These are phyloP conservation scores for Papilio glaucus DNA, from an alignment of 1,140 invertebrate species.

Conservation along the genomic window DNA sequence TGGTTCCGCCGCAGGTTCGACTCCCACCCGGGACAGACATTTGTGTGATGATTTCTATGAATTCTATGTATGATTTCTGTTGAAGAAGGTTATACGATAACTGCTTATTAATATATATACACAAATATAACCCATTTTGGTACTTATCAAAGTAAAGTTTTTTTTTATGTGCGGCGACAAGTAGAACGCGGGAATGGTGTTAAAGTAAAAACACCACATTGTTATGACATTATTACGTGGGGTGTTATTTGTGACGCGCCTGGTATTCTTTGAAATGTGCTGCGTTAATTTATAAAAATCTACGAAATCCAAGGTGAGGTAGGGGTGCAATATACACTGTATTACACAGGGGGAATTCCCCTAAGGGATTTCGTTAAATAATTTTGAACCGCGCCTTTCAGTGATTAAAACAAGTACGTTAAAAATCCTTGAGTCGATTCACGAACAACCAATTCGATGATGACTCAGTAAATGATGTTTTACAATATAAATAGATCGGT, in stretches of 20 bases:
- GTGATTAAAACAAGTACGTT: neutral
- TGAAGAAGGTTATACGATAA: neutral
- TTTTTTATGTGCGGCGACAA: constrained; percentile 2
- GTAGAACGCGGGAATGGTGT: constrained; percentile 16
- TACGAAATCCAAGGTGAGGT: constrained; percentile 1
- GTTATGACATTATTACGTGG: constrained; percentile 23
- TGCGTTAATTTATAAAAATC: constrained; percentile 6
- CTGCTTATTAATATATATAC: neutral
- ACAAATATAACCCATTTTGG: neutral
- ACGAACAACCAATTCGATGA: constrained; percentile 16
- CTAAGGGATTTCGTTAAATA: neutral
- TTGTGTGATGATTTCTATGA: too few species aligned
- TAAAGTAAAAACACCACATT: constrained; percentile 26
- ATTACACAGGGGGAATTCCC: neutral
- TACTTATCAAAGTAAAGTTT: neutral
- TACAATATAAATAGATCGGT: constrained; percentile 27
- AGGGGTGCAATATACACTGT: neutral
- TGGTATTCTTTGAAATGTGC: constrained; percentile 10
- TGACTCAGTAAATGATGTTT: constrained; percentile 28
- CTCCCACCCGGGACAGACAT: too few species aligned
- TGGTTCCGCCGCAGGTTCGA: too few species aligned
- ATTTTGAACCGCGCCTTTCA: neutral
- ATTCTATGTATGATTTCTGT: too few species aligned
- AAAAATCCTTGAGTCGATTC: neutral
- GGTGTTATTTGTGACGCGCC: neutral